phyloP scores from a whole-genome alignment of 2,113 vertebrate species.

The Cyphomyrus discorhynchus region DNA sequence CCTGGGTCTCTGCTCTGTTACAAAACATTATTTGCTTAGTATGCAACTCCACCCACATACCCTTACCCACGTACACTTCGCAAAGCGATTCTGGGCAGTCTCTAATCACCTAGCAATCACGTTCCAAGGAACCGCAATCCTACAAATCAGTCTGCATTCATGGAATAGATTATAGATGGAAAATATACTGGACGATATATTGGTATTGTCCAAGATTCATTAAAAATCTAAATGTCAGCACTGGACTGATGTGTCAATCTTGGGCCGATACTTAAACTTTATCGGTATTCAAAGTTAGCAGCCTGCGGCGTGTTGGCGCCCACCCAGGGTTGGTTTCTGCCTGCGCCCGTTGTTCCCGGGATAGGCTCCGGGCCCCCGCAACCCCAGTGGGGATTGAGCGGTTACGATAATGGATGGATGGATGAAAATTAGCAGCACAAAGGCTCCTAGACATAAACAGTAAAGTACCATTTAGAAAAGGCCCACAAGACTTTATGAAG shows the following conservation, averaged over 20 bases:
- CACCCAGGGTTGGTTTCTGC: too few relatives aligned
- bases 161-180: background rate
- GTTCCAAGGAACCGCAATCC: background rate
- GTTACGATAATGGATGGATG: too few relatives aligned
- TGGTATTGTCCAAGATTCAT: background rate
- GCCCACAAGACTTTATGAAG: background rate
- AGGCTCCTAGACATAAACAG: background rate
- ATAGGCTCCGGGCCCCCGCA: too few relatives aligned
- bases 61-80: background rate
- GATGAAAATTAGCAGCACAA: background rate
- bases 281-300: background rate
- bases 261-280: background rate
- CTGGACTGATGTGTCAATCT: background rate
- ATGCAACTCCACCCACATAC: background rate
- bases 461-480: background rate
- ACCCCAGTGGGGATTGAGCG: too few relatives aligned
- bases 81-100: background rate
- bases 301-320: too few relatives aligned
- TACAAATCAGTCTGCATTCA: background rate
- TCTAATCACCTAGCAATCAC: background rate
- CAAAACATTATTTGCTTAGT: background rate
- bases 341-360: too few relatives aligned
- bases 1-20: background rate
- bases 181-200: background rate
- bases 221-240: background rate